Evolutionary conservation across 2,888 invertebrate species (phyloP).

Genomic region (Phymatocera aterrima): DNA sequence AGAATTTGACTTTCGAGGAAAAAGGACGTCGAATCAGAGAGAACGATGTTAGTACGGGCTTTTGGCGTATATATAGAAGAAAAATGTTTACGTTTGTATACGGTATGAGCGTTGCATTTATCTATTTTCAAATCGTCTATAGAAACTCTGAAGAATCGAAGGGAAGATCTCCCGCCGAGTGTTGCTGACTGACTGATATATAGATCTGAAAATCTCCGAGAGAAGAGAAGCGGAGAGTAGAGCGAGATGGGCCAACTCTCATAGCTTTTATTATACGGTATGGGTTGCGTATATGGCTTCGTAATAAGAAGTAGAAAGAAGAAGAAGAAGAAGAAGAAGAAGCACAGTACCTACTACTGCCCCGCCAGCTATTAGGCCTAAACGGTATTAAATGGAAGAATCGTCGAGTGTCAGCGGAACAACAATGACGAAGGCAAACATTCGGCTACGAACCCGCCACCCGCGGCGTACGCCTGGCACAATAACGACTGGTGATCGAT

Average conservation of each 20-base stretch:
- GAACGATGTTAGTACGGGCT: background rate
- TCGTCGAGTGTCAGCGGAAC: constrained; percentile 62
- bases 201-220: constrained; percentile 55
- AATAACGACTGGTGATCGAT: constrained; percentile 42
- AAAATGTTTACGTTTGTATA: constrained; percentile 20
- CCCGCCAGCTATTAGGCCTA: constrained; percentile 62
- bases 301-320: background rate
- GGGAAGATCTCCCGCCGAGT: constrained; percentile 64
- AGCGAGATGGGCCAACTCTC: background rate
- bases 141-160: constrained; percentile 53
- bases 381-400: constrained; percentile 66
- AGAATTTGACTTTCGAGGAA: background rate
- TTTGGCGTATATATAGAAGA: no score
- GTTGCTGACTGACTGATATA: constrained; percentile 70
- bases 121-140: constrained; percentile 31
- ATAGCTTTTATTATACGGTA: constrained; percentile 1
- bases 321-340: background rate
- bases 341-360: background rate
- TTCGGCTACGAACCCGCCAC: constrained; percentile 63
- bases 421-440: constrained; percentile 66
- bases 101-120: background rate
- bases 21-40: background rate
- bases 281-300: background rate
- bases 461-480: constrained; percentile 53
- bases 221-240: background rate